Conservation (phyloP, 1,140 invertebrate genomes). For the Nautilus pompilius region DNA sequence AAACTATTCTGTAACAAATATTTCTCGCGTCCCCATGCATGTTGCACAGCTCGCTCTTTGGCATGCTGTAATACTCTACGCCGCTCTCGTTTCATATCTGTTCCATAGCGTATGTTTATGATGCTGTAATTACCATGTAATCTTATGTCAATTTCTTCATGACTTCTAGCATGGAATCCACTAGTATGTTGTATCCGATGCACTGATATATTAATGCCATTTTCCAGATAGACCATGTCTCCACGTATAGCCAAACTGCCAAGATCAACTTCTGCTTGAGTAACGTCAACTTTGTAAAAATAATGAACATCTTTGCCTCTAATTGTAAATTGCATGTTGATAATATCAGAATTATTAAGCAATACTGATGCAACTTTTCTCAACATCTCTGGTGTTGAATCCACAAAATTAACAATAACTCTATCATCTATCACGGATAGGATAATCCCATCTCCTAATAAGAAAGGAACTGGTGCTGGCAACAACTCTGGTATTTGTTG, state of each 20-base stretch:
- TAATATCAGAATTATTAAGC: constrained; percentile 83
- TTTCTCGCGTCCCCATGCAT: constrained; percentile 88
- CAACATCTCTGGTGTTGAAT: constrained; percentile 68
- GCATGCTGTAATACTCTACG: constrained; percentile 84
- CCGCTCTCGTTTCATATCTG: constrained; percentile 81
- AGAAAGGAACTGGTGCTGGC: constrained; percentile 57
- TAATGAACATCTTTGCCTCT: constrained; percentile 92
- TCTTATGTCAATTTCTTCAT: constrained; percentile 63
- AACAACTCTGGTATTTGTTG: constrained; percentile 24
- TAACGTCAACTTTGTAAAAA: constrained; percentile 88
- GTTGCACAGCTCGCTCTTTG: constrained; percentile 76
- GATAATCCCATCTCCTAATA: constrained; percentile 87
- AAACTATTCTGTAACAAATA: constrained; percentile 77
- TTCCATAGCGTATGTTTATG: constrained; percentile 89
- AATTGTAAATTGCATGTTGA: constrained; percentile 84
- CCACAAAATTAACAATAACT: constrained; percentile 80
- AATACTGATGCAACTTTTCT: constrained; percentile 91
- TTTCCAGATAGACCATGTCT: constrained; percentile 72
- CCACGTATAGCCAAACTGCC: constrained; percentile 65
- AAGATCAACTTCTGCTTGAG: constrained; percentile 82
- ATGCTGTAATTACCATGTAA: constrained; percentile 83
- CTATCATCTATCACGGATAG: constrained; percentile 75
- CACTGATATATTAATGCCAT: constrained; percentile 89
- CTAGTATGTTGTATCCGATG: constrained; percentile 60
- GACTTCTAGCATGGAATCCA: constrained; percentile 15